Evolutionary conservation across 1,140 invertebrate species (phyloP), one percentile per base, ranked within the genome.

Genomic region (Drosophila kepulauana): DNA sequence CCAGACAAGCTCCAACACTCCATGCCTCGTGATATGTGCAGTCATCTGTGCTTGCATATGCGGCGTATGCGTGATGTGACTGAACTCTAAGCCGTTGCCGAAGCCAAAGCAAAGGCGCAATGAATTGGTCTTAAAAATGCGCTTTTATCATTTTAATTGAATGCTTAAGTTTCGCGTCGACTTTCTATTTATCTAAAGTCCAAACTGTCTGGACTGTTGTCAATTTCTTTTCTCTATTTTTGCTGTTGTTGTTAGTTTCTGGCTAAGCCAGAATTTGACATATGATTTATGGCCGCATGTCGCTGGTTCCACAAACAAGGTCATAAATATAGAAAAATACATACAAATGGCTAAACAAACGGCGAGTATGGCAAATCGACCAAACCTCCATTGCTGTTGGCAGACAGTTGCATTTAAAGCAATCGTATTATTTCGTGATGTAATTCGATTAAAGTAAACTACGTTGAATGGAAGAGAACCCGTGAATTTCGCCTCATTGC

Each of bases 211-310:
- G 30, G 33, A 63, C 2, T 43, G 41, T 43, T 43, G 41, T 43
- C 41, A 43, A 43, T 15, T 38, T 56, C 28, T 25, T 25, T 35
- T 62, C 43, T 10, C 49, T 67, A 13, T 38, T 38, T 38, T 3
- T 20, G 0, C 20, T 25, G 35, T 35, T 41, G 38, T 64, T 72
- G 41, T 61, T 41, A 54, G 20, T 46, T 45, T 48, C 7, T 35
- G 67, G 59, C 68, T 80, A 59, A 74, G 62, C 52, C 59, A 62
- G 67, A 73, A 80, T 65, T 73, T 71, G 64, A 67, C 81, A 58
- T 57, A 49, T 89, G 81, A 88, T 88, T 88, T 88, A 88, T 89
- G 59, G 25, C 45, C 70, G 48, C 57, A 89, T 89, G 67, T 79
- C 78, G 46, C 75, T 81, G 64, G 75, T 68, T 89, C 71, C 64